Base-by-base conservation (phyloP, 2,113 vertebrate species). In the Lanius ludovicianus region DNA sequence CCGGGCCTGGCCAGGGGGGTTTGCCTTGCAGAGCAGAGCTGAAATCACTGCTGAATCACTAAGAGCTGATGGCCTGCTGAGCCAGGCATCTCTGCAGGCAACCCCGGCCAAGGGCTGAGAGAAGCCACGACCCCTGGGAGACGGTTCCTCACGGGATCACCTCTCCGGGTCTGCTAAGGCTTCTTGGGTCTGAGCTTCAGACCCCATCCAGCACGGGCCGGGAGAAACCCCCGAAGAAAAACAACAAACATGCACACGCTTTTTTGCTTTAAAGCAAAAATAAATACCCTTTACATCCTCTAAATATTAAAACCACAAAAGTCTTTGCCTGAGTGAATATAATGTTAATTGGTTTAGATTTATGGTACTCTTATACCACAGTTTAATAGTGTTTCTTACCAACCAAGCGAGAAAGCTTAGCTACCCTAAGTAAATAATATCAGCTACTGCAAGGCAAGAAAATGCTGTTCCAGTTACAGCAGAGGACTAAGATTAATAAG, bases 281-380 rank as follows among this genome's bases (percentile, higher is more conserved):
- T 44, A 88, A 90, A 76, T 47, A 94, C 44, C 17, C 57, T 90
- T 96, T 75, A 64, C 37, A 81, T 53, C 7, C 23, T 80, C 33
- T 75, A 89, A 79, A 90, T 90, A 94, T 68, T 87, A 75, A 92
- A 93, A 77, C 6, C 49, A 92, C 60, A 39, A 52, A 90, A 88
- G 37, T 42, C 68, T 92, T 90, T 92, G 24, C 64, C 81, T n/a
- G 13, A 37, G 41, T 88, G 87, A 77, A 86, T 88, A 75, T 31
- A 65, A 17, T 47, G 35, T 68, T 94, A 93, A 95, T 94, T 92
- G 88, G 57, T 88, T 96, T 39, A 73, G 64, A 89, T 87, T 94
- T 92, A 89, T 57, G 44, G 41, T 27, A 65, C 87, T 88, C 87
- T 71, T 84, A n/a, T 37, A 75, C 35, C 62, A 64, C 21, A 44